Conservation (phyloP, 2,797 vertebrate species). For the Chelmon rostratus region DNA sequence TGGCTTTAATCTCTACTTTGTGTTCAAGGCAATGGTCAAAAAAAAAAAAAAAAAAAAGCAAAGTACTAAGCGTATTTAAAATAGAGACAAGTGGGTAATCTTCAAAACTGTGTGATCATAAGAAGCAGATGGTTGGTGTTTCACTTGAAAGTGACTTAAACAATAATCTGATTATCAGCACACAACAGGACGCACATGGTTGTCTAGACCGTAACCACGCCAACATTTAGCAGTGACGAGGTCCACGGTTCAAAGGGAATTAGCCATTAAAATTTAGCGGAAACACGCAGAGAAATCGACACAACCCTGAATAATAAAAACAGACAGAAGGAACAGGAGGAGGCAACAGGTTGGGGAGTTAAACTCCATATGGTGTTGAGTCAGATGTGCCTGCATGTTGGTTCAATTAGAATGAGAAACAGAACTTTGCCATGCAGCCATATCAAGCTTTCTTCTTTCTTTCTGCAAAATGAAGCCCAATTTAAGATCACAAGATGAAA, state of each 20-base stretch:
- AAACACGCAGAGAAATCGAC: not conserved
- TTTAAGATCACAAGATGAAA: not conserved
- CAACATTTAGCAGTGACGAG: not conserved
- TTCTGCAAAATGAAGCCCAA: not conserved
- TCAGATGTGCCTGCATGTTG: constrained; percentile 21
- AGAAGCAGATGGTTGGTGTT: not conserved
- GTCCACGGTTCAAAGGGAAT: not conserved
- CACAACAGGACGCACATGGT: not conserved
- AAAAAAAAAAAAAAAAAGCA: not conserved
- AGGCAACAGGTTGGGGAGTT: constrained; percentile 33
- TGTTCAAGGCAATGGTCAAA: not conserved
- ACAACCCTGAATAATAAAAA: not conserved
- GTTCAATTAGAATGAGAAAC: constrained; percentile 8
- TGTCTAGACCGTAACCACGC: not conserved
- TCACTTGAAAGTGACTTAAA: not conserved
- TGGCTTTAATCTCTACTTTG: not conserved
- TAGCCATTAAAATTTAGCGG: not conserved
- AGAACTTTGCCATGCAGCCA: not conserved
- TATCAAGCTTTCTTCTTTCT: not conserved
- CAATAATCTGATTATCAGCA: not conserved
- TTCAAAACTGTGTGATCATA: not conserved
- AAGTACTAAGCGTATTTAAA: not conserved
- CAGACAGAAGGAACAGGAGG: constrained; percentile 29
- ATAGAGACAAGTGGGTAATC: not conserved
- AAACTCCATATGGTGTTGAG: constrained; percentile 40